phyloP scores from a whole-genome alignment of 2,797 vertebrate genomes.

The Nyctibius grandis region DNA sequence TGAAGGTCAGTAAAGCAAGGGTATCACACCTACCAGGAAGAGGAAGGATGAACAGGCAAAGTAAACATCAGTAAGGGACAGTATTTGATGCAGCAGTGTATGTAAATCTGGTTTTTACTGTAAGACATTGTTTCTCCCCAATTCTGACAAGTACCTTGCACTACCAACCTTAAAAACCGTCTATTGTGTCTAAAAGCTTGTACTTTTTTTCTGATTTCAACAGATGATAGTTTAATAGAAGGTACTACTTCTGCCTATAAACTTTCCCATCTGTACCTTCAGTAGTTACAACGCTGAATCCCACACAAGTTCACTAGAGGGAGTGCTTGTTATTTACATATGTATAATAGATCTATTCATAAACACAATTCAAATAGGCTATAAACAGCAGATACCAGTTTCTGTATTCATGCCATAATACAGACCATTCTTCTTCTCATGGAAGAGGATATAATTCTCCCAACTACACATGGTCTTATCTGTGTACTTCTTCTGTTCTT shows the following conservation, averaged over 20 bases:
- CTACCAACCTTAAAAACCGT: background rate
- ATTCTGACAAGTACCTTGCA: background rate
- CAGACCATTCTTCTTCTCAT: background rate
- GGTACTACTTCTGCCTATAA: background rate
- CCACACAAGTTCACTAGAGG: slow-evolving; percentile 25
- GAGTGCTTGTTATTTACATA: background rate
- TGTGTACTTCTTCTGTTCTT: background rate
- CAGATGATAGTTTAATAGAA: background rate
- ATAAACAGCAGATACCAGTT: background rate
- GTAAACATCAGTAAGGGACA: background rate
- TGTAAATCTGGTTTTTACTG: background rate
- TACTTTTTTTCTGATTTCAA: background rate
- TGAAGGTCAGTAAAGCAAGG: background rate
- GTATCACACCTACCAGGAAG: background rate
- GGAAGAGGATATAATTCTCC: background rate
- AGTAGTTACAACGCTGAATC: background rate
- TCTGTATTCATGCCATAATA: background rate
- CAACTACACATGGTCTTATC: background rate
- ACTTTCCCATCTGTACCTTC: background rate
- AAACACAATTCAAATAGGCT: background rate
- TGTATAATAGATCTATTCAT: background rate
- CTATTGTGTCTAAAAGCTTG: background rate
- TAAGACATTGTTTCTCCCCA: background rate
- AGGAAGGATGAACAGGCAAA: background rate
- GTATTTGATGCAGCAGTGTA: background rate